Conservation (phyloP, 1,140 invertebrate species). For the Drosophila parvula region DNA sequence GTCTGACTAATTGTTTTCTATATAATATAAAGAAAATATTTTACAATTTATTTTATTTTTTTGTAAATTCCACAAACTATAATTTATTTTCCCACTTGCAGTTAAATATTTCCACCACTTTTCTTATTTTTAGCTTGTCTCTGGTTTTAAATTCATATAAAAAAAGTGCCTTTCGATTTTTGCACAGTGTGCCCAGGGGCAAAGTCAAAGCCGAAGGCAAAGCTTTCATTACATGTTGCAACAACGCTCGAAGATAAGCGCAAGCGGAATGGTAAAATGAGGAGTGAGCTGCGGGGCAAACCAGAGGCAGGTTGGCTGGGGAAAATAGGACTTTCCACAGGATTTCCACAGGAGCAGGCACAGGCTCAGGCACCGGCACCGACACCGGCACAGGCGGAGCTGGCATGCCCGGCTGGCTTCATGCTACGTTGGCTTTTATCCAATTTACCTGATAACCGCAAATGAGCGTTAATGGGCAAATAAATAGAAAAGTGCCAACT, state of each 20-base stretch:
- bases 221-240: conserved; percentile 72
- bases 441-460: conserved; percentile 82
- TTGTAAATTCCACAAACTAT: neutral
- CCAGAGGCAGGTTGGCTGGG: conserved; percentile 23
- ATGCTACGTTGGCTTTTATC: conserved; percentile 82
- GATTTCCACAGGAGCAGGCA: conserved; percentile 25
- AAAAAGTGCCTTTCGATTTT: neutral
- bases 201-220: conserved; percentile 37
- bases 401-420: conserved; percentile 65
- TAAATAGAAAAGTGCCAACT: conserved; percentile 82
- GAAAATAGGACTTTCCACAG: conserved; percentile 34
- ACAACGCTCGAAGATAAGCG: conserved; percentile 75
- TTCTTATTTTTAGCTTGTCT: neutral
- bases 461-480: conserved; percentile 82
- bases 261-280: conserved; percentile 22
- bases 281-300: conserved; percentile 4
- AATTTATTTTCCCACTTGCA: neutral
- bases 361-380: conserved; percentile 16
- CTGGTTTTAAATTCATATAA: neutral
- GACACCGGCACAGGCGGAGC: neutral
- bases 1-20: too few relatives aligned
- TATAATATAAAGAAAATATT: neutral
- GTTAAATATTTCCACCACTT: conserved; percentile 11
- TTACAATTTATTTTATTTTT: too few relatives aligned
- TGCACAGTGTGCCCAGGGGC: conserved; percentile 18